These are phyloP conservation scores for Drosophila quinaria DNA, from an alignment of 2,888 invertebrate genomes.

Conservation along the genomic window DNA sequence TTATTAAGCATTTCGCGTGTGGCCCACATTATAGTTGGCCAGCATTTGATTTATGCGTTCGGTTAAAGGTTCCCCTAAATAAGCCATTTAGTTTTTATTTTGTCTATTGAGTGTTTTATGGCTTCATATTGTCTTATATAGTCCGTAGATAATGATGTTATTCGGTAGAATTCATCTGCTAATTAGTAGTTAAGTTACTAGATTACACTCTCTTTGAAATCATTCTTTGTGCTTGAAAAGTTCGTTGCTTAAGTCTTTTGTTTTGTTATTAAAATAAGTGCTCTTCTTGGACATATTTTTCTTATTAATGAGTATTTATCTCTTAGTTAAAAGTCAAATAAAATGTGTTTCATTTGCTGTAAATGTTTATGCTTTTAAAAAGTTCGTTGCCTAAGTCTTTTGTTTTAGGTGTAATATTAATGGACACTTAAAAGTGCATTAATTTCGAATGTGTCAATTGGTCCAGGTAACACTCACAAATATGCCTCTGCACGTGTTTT, in stretches of 20 bases:
- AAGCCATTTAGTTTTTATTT: conserved; percentile 42
- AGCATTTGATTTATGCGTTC: conserved; percentile 46
- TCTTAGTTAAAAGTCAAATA: neutral
- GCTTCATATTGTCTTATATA: conserved; percentile 3
- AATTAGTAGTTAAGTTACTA: neutral
- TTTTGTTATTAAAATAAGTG: conserved; percentile 5
- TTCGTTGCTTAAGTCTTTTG: conserved; percentile 68
- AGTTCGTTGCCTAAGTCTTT: conserved; percentile 17
- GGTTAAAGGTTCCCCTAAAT: conserved; percentile 36
- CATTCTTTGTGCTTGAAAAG: conserved; percentile 18
- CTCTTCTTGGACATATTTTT: neutral
- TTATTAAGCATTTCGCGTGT: conserved; percentile 61
- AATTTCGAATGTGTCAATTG: conserved; percentile 13
- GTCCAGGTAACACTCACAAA: conserved; percentile 16
- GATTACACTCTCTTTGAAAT: neutral
- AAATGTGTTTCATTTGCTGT: neutral
- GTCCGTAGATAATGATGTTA: neutral
- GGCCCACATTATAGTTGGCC: conserved; percentile 50
- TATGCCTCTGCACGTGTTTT: conserved; percentile 35
- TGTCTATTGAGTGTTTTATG: conserved; percentile 23
- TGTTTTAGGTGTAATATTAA: conserved; percentile 30
- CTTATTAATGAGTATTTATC: neutral
- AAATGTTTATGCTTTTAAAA: neutral
- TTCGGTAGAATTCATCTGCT: neutral
- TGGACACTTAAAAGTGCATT: conserved; percentile 41